Conservation (phyloP, 2,797 vertebrate genomes). For the Melanotaenia boesemani region DNA sequence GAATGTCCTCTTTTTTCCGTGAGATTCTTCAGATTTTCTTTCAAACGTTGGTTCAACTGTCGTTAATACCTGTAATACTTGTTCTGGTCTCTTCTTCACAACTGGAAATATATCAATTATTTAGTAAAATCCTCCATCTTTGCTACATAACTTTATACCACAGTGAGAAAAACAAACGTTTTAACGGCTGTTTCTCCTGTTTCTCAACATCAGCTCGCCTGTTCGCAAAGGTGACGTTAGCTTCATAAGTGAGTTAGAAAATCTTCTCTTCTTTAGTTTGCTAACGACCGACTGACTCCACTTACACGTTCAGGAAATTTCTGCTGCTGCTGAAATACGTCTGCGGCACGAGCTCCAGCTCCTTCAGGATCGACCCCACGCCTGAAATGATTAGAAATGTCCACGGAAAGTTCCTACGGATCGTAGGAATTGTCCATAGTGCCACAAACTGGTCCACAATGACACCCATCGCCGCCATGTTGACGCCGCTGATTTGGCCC, state of each 20-base stretch:
- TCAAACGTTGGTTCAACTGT: too few species aligned
- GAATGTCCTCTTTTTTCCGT: too few species aligned
- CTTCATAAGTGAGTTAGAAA: too few species aligned
- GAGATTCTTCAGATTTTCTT: too few species aligned
- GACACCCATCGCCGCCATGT: constrained; percentile 77
- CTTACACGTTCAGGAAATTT: constrained; percentile 93
- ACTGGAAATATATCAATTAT: too few species aligned
- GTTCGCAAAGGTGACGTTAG: background rate
- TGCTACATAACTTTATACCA: background rate
- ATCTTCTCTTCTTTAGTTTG: background rate
- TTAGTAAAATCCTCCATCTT: background rate
- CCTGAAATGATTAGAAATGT: constrained; percentile 79
- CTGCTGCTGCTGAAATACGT: constrained; percentile 90
- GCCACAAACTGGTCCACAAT: constrained; percentile 67
- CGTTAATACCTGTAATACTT: too few species aligned
- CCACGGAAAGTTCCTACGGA: constrained; percentile 73
- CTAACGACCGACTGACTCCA: constrained; percentile 6
- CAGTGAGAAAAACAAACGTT: background rate
- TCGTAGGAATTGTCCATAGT: constrained; percentile 62
- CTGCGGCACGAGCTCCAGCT: constrained; percentile 80
- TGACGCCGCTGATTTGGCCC: constrained; percentile 13
- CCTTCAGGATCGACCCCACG: constrained; percentile 88
- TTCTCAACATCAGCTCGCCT: too few species aligned
- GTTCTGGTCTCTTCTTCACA: too few species aligned
- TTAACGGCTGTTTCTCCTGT: background rate